phyloP scores from a whole-genome alignment of 2,113 vertebrate species.

The Fulmarus glacialis region DNA sequence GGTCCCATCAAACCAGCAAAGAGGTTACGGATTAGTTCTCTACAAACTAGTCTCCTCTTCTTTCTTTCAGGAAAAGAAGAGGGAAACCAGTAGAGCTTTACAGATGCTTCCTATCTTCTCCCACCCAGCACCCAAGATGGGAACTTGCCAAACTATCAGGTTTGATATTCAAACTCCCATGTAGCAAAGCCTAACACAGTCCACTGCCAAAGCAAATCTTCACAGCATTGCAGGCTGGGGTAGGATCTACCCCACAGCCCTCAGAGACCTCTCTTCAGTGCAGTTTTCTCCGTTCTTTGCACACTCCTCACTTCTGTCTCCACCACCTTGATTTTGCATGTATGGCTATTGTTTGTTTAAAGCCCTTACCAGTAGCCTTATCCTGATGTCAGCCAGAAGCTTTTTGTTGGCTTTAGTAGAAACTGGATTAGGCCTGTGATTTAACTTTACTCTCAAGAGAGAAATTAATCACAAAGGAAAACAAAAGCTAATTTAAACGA shows the following conservation, averaged over 20 bases:
- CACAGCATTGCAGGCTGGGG: rapidly evolving
- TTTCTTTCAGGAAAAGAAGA: not conserved
- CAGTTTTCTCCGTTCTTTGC: not conserved
- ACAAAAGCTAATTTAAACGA: not conserved
- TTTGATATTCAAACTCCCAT: not conserved
- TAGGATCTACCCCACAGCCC: not conserved
- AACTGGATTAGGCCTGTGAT: not conserved
- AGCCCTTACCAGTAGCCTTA: not conserved
- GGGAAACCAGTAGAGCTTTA: not conserved
- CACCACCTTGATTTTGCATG: not conserved
- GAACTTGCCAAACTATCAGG: not conserved
- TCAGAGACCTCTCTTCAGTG: not conserved
- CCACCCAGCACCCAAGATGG: not conserved
- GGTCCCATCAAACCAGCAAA: not conserved
- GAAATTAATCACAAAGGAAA: not conserved
- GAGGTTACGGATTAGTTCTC: not conserved
- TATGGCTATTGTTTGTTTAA: not conserved
- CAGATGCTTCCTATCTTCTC: not conserved
- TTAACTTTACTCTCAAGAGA: not conserved
- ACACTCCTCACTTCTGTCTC: not conserved
- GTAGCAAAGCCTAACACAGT: not conserved
- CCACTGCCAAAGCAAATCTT: not conserved
- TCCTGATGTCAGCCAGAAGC: not conserved
- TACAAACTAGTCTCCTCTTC: not conserved
- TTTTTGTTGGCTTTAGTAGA: not conserved